These are phyloP conservation scores for Lathronympha strigana DNA, from an alignment of 2,888 invertebrate genomes.

Conservation along the genomic window DNA sequence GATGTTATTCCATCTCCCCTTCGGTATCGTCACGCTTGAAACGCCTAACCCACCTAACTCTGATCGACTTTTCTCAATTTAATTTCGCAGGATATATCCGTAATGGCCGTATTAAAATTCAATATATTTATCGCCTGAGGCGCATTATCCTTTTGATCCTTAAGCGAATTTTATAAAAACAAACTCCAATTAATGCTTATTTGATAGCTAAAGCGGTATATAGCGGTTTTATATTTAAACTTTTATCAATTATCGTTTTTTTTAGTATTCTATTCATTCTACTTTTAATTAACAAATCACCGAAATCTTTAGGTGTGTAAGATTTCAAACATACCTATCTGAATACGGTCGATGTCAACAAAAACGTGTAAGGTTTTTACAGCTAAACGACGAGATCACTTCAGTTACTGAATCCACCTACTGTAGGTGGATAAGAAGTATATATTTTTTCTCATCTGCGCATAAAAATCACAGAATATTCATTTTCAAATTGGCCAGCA, in stretches of 20 bases:
- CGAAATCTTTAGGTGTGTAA: too few relatives aligned
- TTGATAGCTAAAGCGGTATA: too few relatives aligned
- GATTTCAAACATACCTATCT: too few relatives aligned
- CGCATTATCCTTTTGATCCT: constrained; percentile 32
- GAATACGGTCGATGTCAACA: too few relatives aligned
- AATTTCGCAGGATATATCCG: constrained; percentile 39
- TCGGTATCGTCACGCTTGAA: constrained; percentile 38
- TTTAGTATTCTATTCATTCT: not conserved
- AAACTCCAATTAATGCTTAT: constrained; percentile 15
- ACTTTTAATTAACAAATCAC: not conserved
- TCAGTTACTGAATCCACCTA: too few relatives aligned
- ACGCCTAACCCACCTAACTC: constrained; percentile 25
- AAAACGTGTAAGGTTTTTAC: too few relatives aligned
- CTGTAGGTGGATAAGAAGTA: not conserved
- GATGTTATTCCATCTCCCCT: constrained; percentile 60
- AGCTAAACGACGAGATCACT: too few relatives aligned
- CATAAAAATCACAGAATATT: constrained; percentile 44
- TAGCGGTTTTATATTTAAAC: constrained; percentile 4
- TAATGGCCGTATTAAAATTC: constrained; percentile 41
- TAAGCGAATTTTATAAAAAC: constrained; percentile 11
- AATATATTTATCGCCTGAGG: constrained; percentile 40
- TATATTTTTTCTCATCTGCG: constrained; percentile 50
- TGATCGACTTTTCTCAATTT: constrained; percentile 42
- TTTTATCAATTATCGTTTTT: too few relatives aligned
- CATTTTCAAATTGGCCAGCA: constrained; percentile 50